phyloP scores from a whole-genome alignment of 2,888 invertebrate species.

The Netelia melanura region DNA sequence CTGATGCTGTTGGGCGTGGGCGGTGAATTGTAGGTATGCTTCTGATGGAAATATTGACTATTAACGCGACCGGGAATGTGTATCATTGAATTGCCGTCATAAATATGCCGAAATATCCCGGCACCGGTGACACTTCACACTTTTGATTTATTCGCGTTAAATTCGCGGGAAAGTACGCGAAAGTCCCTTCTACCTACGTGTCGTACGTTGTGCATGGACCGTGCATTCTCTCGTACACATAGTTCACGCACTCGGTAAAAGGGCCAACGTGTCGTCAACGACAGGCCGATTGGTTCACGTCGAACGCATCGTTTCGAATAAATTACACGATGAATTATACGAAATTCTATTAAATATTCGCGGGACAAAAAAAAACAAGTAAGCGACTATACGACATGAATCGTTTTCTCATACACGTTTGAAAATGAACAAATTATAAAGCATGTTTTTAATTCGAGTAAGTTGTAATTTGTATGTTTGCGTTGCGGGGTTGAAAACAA shows the following conservation, averaged over 20 bases:
- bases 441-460: too few relatives aligned
- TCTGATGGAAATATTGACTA: conserved; percentile 85
- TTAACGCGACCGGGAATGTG: conserved; percentile 84
- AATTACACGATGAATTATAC: conserved; percentile 15
- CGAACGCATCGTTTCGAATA: conserved; percentile 46
- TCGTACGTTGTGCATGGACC: background rate
- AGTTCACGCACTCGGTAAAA: background rate
- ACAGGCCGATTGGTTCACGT: conserved; percentile 47
- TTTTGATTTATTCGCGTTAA: conserved; percentile 82
- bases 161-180: conserved; percentile 55
- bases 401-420: too few relatives aligned
- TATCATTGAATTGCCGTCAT: conserved; percentile 84
- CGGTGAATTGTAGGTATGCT: conserved; percentile 84
- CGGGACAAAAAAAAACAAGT: background rate
- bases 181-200: conserved; percentile 28
- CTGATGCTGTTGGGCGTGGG: conserved; percentile 78
- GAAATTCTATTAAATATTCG: background rate
- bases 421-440: too few relatives aligned
- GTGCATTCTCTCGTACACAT: background rate
- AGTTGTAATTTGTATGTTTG: too few relatives aligned
- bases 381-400: background rate
- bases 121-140: conserved; percentile 80
- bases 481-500: too few relatives aligned
- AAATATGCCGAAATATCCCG: conserved; percentile 83
- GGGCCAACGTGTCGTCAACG: conserved; percentile 27